phyloP scores from a whole-genome alignment of 1,140 invertebrate species.

The Gryllus bimaculatus region DNA sequence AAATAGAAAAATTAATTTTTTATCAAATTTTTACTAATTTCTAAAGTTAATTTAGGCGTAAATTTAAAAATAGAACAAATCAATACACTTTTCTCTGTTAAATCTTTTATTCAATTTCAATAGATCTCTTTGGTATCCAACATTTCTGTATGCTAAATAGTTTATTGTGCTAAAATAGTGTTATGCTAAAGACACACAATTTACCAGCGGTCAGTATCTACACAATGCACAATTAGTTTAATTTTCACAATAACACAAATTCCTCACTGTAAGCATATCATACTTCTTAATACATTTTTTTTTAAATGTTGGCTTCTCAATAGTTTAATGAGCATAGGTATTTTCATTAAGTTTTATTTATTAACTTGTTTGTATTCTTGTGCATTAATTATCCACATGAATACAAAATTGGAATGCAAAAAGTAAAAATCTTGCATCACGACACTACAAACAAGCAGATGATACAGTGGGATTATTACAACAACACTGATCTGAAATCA shows the following conservation, averaged over 20 bases:
- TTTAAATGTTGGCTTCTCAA: neutral
- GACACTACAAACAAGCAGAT: too few species aligned
- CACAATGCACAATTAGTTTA: neutral
- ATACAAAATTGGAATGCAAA: too few species aligned
- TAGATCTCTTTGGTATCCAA: constrained; percentile 4
- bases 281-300: neutral
- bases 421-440: too few species aligned
- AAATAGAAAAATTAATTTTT: too few species aligned
- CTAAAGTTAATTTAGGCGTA: too few species aligned
- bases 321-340: too few species aligned
- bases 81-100: neutral
- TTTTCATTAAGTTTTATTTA: too few species aligned
- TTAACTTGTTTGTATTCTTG: too few species aligned
- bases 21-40: too few species aligned
- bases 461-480: too few species aligned
- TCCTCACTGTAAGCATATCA: neutral
- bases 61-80: neutral
- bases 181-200: neutral
- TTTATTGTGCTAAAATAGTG: constrained; percentile 2
- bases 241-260: neutral
- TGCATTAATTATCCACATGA: too few species aligned
- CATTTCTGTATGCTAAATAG: neutral
- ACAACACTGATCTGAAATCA: too few species aligned
- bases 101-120: neutral
- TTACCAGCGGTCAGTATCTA: neutral